Conservation (phyloP, 2,797 vertebrate species). For the Yasuhikotakia modesta region DNA sequence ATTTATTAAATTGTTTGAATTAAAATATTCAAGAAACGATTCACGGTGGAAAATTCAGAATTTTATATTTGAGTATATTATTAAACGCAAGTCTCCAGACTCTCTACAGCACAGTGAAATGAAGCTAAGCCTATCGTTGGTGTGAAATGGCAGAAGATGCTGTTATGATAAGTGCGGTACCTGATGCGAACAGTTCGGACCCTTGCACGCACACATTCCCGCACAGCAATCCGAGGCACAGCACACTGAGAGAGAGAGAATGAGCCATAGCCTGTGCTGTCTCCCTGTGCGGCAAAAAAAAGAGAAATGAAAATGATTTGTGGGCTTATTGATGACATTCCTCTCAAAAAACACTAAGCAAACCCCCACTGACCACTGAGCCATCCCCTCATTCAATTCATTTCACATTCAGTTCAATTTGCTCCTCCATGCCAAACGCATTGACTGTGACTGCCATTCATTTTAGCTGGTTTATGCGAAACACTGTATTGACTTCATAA, state of each 20-base stretch:
- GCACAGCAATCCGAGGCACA: constrained; percentile 53
- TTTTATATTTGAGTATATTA: not conserved
- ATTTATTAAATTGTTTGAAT: not conserved
- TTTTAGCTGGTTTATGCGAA: constrained; percentile 64
- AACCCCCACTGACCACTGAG: constrained; percentile 8
- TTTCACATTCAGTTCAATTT: not conserved
- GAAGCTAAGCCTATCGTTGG: not conserved
- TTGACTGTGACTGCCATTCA: constrained; percentile 59
- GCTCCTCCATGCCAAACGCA: constrained; percentile 28
- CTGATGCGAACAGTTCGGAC: constrained; percentile 23
- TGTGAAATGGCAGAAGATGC: not conserved
- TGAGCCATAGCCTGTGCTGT: constrained; percentile 45
- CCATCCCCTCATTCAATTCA: constrained; percentile 9
- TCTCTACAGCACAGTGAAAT: not conserved
- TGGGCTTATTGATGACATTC: constrained; percentile 60
- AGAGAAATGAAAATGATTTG: constrained; percentile 65
- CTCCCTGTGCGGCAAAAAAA: constrained; percentile 41
- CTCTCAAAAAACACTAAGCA: constrained; percentile 56
- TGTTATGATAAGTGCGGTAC: constrained; percentile 28
- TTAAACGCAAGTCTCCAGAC: not conserved
- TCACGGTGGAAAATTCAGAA: not conserved
- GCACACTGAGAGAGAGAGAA: constrained; percentile 62
- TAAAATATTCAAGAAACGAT: too few relatives aligned
- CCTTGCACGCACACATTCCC: constrained; percentile 11
- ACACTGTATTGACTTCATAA: constrained; percentile 56